Percentiles rank a stretch among this genome's conserved stretches.
Conservation (phyloP, 2,888 invertebrate genomes). For the Cryptocephalus primarius region DNA sequence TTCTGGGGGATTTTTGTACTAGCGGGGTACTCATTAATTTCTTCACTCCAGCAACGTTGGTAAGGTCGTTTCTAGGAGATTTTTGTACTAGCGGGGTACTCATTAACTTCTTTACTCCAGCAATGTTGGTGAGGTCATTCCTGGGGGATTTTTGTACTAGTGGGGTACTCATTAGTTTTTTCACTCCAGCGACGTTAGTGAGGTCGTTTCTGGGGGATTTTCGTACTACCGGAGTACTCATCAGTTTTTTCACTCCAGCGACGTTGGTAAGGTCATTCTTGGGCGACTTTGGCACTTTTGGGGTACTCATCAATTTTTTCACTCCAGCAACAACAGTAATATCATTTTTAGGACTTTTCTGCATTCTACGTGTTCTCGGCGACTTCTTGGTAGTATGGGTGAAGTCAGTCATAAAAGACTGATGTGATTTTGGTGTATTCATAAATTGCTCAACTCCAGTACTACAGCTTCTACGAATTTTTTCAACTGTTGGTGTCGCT, state of each 20-base stretch:
- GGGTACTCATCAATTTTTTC: no score
- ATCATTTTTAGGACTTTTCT: not conserved
- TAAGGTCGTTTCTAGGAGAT: slow-evolving; percentile 12
- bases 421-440: no score
- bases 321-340: not conserved
- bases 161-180: slow-evolving; percentile 11
- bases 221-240: slow-evolving; percentile 11
- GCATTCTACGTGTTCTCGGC: no score
- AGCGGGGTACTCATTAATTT: slow-evolving; percentile 12
- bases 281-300: no score
- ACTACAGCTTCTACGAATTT: no score
- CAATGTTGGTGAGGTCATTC: slow-evolving; percentile 17
- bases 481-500: no score
- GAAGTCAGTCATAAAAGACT: no score
- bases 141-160: slow-evolving; percentile 16
- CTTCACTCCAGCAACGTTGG: slow-evolving; percentile 12
- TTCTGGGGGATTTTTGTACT: slow-evolving; percentile 9
- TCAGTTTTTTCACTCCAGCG: slow-evolving; percentile 11
- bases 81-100: slow-evolving; percentile 14
- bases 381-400: no score
- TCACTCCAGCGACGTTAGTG: slow-evolving; percentile 7
- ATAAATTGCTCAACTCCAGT: no score
- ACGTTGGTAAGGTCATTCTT: slow-evolving; percentile 14
- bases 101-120: slow-evolving; percentile 19
- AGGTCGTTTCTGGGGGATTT: slow-evolving; percentile 12